phyloP scores from a whole-genome alignment of 2,113 vertebrate species.

The Hepsetus odoe region DNA sequence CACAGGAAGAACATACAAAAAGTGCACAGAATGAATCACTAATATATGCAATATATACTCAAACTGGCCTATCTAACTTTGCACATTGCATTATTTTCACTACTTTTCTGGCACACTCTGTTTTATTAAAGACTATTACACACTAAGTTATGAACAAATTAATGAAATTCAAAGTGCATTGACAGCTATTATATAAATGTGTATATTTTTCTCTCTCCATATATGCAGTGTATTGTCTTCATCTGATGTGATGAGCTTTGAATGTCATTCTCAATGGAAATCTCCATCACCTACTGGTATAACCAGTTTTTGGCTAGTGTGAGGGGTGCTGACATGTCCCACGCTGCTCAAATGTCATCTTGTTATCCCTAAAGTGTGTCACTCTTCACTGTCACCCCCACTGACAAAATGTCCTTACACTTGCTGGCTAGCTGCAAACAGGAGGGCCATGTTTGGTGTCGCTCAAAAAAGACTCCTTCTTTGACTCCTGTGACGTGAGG shows the following conservation, averaged over 20 bases:
- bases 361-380: constrained; percentile 38
- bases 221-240: not conserved
- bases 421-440: constrained; percentile 58
- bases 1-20: too few species aligned
- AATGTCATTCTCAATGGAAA: constrained; percentile 50
- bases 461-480: constrained; percentile 42
- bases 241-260: not conserved
- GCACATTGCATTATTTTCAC: too few species aligned
- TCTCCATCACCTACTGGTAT: constrained; percentile 45
- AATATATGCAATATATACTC: too few species aligned
- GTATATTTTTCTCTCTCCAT: not conserved
- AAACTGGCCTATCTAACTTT: too few species aligned
- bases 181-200: too few species aligned
- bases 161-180: too few species aligned
- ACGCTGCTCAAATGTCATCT: constrained; percentile 59
- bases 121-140: too few species aligned
- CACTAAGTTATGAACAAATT: too few species aligned
- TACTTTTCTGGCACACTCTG: too few species aligned
- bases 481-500: constrained; percentile 39
- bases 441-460: constrained; percentile 49
- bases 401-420: constrained; percentile 60
- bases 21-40: too few species aligned
- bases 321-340: constrained; percentile 44
- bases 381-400: constrained; percentile 49
- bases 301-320: constrained; percentile 24